Percentiles rank a stretch among this genome's conserved stretches.
These are phyloP conservation scores for Ectropis crepuscularia DNA, from an alignment of 2,888 invertebrate species.

Conservation along the genomic window DNA sequence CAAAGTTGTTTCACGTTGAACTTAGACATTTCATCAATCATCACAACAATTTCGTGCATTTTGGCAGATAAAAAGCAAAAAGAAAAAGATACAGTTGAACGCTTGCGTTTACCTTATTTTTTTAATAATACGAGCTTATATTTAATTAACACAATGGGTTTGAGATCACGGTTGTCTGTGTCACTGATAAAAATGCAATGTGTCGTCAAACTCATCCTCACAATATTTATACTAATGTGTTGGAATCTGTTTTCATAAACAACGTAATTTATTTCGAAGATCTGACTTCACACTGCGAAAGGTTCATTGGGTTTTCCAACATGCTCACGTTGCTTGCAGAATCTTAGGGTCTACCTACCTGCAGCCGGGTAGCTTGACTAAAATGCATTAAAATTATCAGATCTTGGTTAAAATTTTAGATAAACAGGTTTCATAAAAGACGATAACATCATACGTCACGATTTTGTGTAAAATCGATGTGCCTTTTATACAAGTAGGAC, in stretches of 20 bases:
- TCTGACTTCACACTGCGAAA: constrained; percentile 5
- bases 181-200: neutral
- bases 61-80: too few relatives aligned
- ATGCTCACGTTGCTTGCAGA: neutral
- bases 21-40: too few relatives aligned
- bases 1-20: too few relatives aligned
- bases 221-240: constrained; percentile 14
- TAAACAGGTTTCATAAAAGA: too few relatives aligned
- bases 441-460: too few relatives aligned
- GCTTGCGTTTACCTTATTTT: too few relatives aligned
- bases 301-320: constrained; percentile 9
- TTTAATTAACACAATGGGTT: neutral
- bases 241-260: constrained; percentile 16
- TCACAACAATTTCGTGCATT: too few relatives aligned
- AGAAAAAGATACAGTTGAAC: too few relatives aligned
- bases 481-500: too few relatives aligned
- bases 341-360: constrained; percentile 1
- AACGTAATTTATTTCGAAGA: constrained; percentile 10
- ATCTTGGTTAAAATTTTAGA: neutral
- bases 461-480: too few relatives aligned
- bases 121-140: too few relatives aligned
- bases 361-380: neutral
- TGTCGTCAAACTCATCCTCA: neutral
- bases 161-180: neutral
- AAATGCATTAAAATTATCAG: too few relatives aligned